These are phyloP conservation scores for Ailuropoda melanoleuca DNA, from an alignment of 2,113 vertebrate genomes.

Conservation along the genomic window DNA sequence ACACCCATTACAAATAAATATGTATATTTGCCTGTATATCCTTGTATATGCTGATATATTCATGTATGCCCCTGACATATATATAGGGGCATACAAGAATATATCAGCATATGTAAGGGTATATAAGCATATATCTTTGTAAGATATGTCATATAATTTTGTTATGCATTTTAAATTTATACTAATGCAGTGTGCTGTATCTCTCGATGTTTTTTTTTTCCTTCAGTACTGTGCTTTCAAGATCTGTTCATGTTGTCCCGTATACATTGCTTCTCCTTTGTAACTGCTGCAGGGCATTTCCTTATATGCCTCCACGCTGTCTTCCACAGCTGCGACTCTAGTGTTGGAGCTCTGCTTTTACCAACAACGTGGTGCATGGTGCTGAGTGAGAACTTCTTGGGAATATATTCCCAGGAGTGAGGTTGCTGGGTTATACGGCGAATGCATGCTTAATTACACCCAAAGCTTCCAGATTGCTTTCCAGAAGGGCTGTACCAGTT, in stretches of 20 bases:
- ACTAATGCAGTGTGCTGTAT: background rate
- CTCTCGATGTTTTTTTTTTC: background rate
- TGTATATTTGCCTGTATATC: background rate
- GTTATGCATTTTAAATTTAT: background rate
- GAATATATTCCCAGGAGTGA: background rate
- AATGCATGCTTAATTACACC: background rate
- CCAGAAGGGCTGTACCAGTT: background rate
- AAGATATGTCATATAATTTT: background rate
- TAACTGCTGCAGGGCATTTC: background rate
- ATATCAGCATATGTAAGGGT: background rate
- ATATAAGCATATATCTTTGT: background rate
- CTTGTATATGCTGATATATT: background rate
- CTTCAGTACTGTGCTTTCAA: background rate
- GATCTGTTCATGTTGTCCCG: background rate
- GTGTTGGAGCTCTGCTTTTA: background rate
- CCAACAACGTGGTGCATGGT: background rate
- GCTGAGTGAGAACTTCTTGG: background rate
- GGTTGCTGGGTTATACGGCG: background rate
- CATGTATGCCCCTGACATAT: background rate
- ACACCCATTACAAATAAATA: background rate
- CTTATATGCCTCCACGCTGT: background rate
- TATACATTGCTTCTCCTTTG: background rate
- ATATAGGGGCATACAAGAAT: background rate
- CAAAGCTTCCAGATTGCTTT: conserved; percentile 21
- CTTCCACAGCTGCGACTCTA: background rate